phyloP scores from a whole-genome alignment of 2,888 invertebrate genomes.

The Belgica antarctica region DNA sequence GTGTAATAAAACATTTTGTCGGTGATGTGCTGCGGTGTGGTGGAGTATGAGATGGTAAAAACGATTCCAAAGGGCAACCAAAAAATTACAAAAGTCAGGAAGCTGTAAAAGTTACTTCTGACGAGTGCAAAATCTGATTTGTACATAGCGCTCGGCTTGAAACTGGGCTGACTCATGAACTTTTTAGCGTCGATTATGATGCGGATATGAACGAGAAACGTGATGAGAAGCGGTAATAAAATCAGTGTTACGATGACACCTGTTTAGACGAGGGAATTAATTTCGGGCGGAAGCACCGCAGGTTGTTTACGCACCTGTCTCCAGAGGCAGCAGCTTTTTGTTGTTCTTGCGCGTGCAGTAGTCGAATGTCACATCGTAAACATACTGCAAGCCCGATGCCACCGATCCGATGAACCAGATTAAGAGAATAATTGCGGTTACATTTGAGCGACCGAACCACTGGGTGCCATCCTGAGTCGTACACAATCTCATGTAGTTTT shows the following conservation, averaged over 20 bases:
- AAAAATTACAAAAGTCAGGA: constrained; percentile 61
- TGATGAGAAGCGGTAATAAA: constrained; percentile 60
- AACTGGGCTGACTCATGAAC: constrained; percentile 59
- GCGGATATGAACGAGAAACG: constrained; percentile 59
- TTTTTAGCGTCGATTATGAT: constrained; percentile 58
- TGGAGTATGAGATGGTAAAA: constrained; percentile 55
- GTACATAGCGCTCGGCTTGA: constrained; percentile 63
- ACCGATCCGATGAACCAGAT: constrained; percentile 61
- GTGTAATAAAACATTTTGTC: constrained; percentile 64
- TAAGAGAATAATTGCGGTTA: constrained; percentile 58
- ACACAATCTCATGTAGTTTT: constrained; percentile 66
- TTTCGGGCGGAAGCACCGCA: not conserved
- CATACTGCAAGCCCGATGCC: constrained; percentile 63
- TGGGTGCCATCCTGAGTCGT: constrained; percentile 54
- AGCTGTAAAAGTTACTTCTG: constrained; percentile 65
- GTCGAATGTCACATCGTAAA: constrained; percentile 62
- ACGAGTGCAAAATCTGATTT: constrained; percentile 63
- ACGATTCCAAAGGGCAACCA: constrained; percentile 70
- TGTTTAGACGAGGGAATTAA: not conserved
- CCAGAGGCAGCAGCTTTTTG: constrained; percentile 56
- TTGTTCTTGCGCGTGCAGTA: constrained; percentile 62
- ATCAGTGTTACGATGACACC: constrained; percentile 61
- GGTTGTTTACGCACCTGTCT: constrained; percentile 50
- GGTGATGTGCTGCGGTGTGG: constrained; percentile 57
- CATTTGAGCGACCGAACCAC: constrained; percentile 51